Evolutionary conservation across 2,113 vertebrate species (phyloP).

Genomic region (Rhinolophus sinicus): DNA sequence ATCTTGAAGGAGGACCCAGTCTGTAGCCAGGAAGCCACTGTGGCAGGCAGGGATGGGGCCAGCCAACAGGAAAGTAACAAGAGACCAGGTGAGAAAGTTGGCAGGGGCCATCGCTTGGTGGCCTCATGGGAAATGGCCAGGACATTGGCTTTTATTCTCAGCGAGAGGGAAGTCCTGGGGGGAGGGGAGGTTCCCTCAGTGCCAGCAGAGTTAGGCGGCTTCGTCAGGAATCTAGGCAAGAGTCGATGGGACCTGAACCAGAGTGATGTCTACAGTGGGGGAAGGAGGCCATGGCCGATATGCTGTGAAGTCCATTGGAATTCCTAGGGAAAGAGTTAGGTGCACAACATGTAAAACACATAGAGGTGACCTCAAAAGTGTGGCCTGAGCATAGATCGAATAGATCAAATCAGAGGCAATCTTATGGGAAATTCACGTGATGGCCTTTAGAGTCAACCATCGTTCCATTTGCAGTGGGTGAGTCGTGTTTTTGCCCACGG

Average conservation of each 20-base stretch:
- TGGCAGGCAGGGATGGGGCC: neutral
- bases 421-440: too few species aligned
- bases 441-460: neutral
- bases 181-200: neutral
- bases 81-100: neutral
- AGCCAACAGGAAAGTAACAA: neutral
- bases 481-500: accelerated
- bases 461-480: neutral
- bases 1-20: neutral
- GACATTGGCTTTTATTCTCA: neutral
- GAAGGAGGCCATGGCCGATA: neutral
- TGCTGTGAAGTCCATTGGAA: neutral
- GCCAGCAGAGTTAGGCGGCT: neutral
- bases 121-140: neutral
- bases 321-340: neutral
- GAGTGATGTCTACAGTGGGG: neutral
- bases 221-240: neutral
- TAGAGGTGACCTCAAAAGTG: neutral
- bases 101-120: accelerated
- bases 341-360: neutral
- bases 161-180: neutral
- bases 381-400: neutral
- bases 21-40: too few species aligned
- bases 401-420: too few species aligned
- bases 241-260: neutral